Base-by-base conservation (phyloP, 2,888 invertebrate genomes). In the Caenorhabditis japonica region DNA sequence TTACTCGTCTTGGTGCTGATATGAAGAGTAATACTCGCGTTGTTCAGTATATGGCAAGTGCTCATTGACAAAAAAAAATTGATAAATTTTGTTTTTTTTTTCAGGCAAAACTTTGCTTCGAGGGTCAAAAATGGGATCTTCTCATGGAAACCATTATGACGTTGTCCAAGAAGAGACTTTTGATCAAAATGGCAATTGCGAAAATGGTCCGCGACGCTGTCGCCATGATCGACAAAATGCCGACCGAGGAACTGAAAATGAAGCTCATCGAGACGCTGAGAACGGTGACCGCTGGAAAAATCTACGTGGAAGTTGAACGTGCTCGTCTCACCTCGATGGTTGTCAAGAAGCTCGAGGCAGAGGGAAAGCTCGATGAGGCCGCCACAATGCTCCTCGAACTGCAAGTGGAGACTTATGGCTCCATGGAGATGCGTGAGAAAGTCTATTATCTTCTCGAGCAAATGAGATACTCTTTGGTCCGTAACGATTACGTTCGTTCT, bases 261-360 rank as follows among this genome's bases (percentile, higher is more conserved):
- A 95, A 95, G 88, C 91, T 99, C 0, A 97, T 99, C 87, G 97
- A 97, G 88, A 97, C 97, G 0, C 89, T 99, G 51, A 91, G 95
- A 77, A 92, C 92, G 4, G 97, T 99, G 1, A 97, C 97, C 0
- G 97, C 96, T 88, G 99, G 99, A 79, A 99, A 99, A 53, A 99
- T 99, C 79, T 99, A 99, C 88, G 99, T 99, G n/a, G 99, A 99
- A 91, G 96, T 97, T 8, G 99, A 99, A 89, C 91, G 99, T 84
- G 99, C 99, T 4, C 91, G 97, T 59, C 90, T 99, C 5, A 99
- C 99, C 0, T 93, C 95, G 71, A 90, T 89, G 56, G 85, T 91
- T 62, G 90, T 91, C 4, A 88, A 89, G 76, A 90, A 91, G 76
- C 88, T 89, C 70, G 91, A 91, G 85, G 88, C 88, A 43, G 90